Evolutionary conservation across 2,888 invertebrate species (phyloP).

Genomic region (Leptogaster cylindrica): DNA sequence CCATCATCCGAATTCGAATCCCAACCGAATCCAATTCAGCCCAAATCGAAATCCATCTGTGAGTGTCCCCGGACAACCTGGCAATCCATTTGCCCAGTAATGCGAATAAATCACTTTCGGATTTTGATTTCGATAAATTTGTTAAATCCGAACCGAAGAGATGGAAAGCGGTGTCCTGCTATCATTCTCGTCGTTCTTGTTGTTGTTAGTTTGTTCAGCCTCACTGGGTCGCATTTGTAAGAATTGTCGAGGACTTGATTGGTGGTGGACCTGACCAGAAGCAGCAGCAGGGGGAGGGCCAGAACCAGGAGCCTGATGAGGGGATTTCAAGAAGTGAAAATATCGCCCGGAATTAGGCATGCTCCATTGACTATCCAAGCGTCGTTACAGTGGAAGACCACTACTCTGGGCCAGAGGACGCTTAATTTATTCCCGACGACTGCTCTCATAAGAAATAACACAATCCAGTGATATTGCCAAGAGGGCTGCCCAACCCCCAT

Average conservation of each 20-base stretch:
- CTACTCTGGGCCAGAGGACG: neutral
- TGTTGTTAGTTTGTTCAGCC: no score
- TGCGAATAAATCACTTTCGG: constrained; percentile 44
- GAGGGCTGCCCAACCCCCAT: neutral
- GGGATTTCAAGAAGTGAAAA: constrained; percentile 16
- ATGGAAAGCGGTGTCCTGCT: neutral
- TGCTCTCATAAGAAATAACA: neutral
- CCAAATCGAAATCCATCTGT: no score
- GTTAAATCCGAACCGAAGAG: constrained; percentile 23
- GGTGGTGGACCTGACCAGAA: no score
- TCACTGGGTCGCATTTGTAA: no score
- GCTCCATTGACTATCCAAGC: no score
- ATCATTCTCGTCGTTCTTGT: no score
- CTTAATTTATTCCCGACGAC: neutral
- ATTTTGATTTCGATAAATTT: constrained; percentile 42
- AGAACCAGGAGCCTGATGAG: no score
- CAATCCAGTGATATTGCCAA: neutral
- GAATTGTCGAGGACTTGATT: no score
- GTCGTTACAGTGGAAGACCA: no score
- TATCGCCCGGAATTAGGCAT: constrained; percentile 24
- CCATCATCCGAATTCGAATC: neutral
- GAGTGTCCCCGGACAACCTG: neutral
- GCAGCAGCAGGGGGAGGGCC: no score
- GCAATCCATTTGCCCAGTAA: constrained; percentile 36
- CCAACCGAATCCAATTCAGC: no score